Percentiles rank a stretch among this genome's conserved stretches.
Evolutionary conservation across 2,888 invertebrate species (phyloP).

Genomic region (Dynastes grantii): DNA sequence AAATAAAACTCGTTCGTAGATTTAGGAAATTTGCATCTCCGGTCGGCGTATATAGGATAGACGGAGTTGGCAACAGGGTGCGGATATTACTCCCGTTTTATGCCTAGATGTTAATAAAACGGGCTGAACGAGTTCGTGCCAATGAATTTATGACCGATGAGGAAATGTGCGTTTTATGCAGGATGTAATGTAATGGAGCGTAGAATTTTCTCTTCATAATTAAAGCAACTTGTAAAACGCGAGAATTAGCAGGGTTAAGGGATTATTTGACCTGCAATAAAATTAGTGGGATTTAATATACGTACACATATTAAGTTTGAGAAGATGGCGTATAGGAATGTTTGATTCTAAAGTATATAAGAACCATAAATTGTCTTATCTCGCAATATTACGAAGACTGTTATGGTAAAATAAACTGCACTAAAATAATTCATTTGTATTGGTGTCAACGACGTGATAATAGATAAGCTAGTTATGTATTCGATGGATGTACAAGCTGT

Average conservation of each 20-base stretch:
- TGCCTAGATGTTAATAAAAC: constrained; percentile 34
- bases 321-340: neutral
- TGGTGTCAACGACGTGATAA: neutral
- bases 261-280: constrained; percentile 6
- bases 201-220: constrained; percentile 7
- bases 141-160: constrained; percentile 31
- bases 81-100: constrained; percentile 1
- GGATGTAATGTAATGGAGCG: constrained; percentile 23
- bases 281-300: constrained; percentile 1
- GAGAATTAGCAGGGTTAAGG: neutral
- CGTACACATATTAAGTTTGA: too few species aligned
- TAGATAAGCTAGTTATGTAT: too few species aligned
- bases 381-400: neutral
- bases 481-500: too few species aligned
- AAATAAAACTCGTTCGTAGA: constrained; percentile 61
- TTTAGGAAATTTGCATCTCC: constrained; percentile 63
- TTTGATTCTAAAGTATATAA: too few species aligned
- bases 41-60: neutral
- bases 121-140: constrained; percentile 28
- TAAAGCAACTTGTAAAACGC: constrained; percentile 23
- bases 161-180: constrained; percentile 24
- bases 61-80: neutral
- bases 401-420: too few species aligned
- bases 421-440: neutral
- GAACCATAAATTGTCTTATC: too few species aligned